These are phyloP conservation scores for Cydia splendana DNA, from an alignment of 1,140 invertebrate species.

Conservation along the genomic window DNA sequence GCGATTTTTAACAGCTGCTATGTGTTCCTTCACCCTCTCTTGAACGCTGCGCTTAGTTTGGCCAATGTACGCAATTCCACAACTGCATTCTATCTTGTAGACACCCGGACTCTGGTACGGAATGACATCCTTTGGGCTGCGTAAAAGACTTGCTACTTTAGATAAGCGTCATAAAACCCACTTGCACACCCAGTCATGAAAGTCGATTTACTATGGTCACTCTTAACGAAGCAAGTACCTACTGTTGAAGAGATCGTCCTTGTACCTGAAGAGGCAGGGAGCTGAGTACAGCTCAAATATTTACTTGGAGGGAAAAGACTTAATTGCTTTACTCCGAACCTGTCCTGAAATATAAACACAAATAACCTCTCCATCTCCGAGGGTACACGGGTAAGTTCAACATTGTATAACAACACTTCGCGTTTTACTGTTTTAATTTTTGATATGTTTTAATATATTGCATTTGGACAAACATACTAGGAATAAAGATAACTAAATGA, in stretches of 20 bases:
- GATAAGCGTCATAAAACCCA: too few relatives aligned
- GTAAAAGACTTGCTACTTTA: too few relatives aligned
- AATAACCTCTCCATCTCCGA: slow-evolving; percentile 3
- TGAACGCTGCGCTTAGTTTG: too few relatives aligned
- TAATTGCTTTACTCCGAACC: slow-evolving; percentile 26
- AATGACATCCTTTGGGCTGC: too few relatives aligned
- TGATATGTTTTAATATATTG: not conserved
- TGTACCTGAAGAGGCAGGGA: slow-evolving; percentile 8
- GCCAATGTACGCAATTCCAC: too few relatives aligned
- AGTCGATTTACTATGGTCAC: not conserved
- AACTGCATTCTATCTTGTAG: too few relatives aligned
- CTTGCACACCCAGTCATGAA: too few relatives aligned
- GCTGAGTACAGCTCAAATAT: slow-evolving; percentile 26
- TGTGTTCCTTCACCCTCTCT: too few relatives aligned
- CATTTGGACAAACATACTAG: too few relatives aligned
- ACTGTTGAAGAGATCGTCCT: slow-evolving; percentile 15
- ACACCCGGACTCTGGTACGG: too few relatives aligned
- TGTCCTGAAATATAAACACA: slow-evolving; percentile 30
- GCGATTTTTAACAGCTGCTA: too few relatives aligned
- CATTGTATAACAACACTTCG: not conserved
- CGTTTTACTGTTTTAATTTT: not conserved
- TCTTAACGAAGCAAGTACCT: not conserved
- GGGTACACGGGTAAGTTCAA: not conserved
- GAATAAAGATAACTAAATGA: too few relatives aligned
- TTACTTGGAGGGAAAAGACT: slow-evolving; percentile 26